Evolutionary conservation across 2,797 vertebrate genomes (phyloP), one percentile per base, ranked within the genome.

Genomic region (Takifugu rubripes): DNA sequence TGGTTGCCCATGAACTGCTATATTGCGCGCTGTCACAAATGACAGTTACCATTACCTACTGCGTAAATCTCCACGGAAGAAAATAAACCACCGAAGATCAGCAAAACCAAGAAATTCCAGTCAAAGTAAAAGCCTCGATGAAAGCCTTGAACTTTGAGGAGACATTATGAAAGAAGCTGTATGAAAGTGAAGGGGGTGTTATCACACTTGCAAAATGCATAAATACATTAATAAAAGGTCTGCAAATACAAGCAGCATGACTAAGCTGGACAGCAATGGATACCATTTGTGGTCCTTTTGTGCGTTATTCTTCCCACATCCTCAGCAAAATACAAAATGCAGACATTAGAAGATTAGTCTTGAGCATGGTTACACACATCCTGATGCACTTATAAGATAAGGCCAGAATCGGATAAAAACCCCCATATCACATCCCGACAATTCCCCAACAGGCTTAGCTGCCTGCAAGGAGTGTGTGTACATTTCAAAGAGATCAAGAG

Each of bases 331-430:
- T 3, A 50, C 27, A 57, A 52, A 51, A 40, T 25, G 21, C 15
- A 61, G 47, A 62, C 48, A 68, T 9, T 54, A 49, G 70, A 10
- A 45, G 53, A 61, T 63, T 31, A 33, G 44, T 40, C 48, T 15
- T 49, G 46, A 56, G 54, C 61, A 46, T 65, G 62, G 66, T 49
- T 66, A 8, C 67, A 59, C 62, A 62, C 67, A 43, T 61, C 62
- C 64, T 68, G 31, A 54, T 45, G 3, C 54, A 62, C 61, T 68
- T 80, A 82, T 14, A 70, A 79, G 82, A 84, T 81, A 84, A 78
- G 70, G 52, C 60, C 45, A 44, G 48, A n/a, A 77, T 84, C 46
- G 45, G 75, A 78, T 74, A 79, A 70, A 74, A 50, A 49, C 6
- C 56, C 27, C 52, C 57, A 6, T 78, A 73, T 80, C 59, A 5